Conservation (phyloP, 2,113 vertebrate genomes). For the Seriola rivoliana region DNA sequence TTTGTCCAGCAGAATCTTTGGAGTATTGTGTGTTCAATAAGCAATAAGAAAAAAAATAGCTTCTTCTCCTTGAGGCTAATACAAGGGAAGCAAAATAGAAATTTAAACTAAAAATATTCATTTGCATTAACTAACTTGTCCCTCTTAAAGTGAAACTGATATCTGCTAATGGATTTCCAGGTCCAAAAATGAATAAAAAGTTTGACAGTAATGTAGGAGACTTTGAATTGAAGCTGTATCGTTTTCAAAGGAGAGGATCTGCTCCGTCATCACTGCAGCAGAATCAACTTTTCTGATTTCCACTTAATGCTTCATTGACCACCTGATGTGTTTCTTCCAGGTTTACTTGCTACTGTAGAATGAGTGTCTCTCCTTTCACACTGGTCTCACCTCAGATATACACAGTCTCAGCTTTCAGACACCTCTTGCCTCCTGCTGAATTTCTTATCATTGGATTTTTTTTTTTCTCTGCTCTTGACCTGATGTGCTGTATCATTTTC, state of each 20-base stretch:
- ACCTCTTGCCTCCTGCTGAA: neutral
- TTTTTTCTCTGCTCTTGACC: conserved; percentile 2
- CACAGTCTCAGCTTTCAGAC: conserved; percentile 28
- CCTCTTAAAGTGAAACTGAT: conserved; percentile 15
- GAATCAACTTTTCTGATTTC: conserved; percentile 34
- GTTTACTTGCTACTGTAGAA: conserved; percentile 34
- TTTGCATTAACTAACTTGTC: conserved; percentile 33
- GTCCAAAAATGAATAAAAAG: neutral
- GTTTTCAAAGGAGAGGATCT: conserved; percentile 28
- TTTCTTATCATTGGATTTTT: conserved; percentile 13
- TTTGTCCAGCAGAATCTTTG: neutral
- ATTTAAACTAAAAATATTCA: conserved; percentile 24
- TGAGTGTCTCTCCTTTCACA: conserved; percentile 35
- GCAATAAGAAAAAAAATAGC: neutral
- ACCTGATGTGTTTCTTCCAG: conserved; percentile 53
- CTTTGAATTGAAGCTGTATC: neutral
- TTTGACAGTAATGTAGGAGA: neutral
- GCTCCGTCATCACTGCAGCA: conserved; percentile 8
- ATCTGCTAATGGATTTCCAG: conserved; percentile 2
- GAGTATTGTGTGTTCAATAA: conserved; percentile 11
- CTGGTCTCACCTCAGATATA: conserved; percentile 22
- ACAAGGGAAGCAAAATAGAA: conserved; percentile 4
- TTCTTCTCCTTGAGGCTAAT: neutral
- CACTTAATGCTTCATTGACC: conserved; percentile 48
- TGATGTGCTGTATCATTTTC: conserved; percentile 29